Evolutionary conservation across 2,113 vertebrate genomes (phyloP).

Genomic region (Aix galericulata): DNA sequence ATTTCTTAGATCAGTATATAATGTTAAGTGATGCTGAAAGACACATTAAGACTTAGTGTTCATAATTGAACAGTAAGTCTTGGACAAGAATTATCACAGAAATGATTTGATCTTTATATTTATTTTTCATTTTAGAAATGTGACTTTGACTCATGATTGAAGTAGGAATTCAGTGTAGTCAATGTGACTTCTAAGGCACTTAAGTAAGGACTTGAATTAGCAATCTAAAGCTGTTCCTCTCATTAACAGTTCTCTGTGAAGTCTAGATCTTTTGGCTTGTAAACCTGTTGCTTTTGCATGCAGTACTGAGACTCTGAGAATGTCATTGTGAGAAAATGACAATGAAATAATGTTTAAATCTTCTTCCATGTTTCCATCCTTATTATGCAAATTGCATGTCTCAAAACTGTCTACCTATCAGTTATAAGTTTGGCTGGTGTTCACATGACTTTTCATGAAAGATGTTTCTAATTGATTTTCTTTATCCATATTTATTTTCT

Average conservation of each 20-base stretch:
- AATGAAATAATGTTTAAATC: slow-evolving; percentile 39
- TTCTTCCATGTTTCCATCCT: slow-evolving; percentile 17
- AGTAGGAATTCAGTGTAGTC: neutral
- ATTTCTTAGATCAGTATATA: neutral
- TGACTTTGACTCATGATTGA: neutral
- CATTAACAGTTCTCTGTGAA: neutral
- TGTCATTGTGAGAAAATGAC: neutral
- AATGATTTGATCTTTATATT: neutral
- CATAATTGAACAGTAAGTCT: neutral
- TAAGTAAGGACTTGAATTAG: neutral
- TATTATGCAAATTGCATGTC: slow-evolving; percentile 22
- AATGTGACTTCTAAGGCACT: neutral
- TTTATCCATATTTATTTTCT: slow-evolving; percentile 21
- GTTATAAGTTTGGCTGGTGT: slow-evolving; percentile 25
- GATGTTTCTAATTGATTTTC: slow-evolving; percentile 33
- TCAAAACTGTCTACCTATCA: slow-evolving; percentile 36
- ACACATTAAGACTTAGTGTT: neutral
- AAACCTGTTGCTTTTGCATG: neutral
- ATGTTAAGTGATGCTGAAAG: neutral
- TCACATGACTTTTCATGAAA: slow-evolving; percentile 27
- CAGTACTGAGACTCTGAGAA: neutral
- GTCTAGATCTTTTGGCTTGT: neutral
- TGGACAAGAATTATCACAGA: neutral
- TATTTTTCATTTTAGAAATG: neutral
- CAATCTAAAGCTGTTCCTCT: neutral